Evolutionary conservation across 2,888 invertebrate genomes (phyloP), one percentile per base, ranked within the genome.

Genomic region (Volucella bombylans): DNA sequence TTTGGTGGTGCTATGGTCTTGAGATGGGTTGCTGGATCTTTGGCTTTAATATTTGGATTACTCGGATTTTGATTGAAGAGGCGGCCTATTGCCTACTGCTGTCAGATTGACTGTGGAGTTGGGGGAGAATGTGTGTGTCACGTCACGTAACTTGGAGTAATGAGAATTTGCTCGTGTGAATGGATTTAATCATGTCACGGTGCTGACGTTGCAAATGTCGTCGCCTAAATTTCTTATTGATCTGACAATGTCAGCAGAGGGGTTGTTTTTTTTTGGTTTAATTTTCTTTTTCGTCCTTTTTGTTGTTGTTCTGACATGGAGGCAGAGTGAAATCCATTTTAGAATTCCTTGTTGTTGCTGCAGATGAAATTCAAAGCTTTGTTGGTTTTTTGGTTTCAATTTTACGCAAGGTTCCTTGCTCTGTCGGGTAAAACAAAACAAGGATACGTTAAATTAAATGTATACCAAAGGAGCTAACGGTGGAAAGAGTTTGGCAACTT

Each of bases 171-270:
- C 31, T 55, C 52, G 55, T 45, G 54, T 67, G 67, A 54, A 52
- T 67, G 43, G 67, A 54, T 67, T 45, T 68, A 45, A 54, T 54
- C 68, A 55, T 68, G 38, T 41, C 65, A 67, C 65, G 65, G 49
- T 41, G 68, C 31, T 68, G 68, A 68, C 45, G 68, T 54, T 68
- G 54, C 31, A 68, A 55, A 55, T 68, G 18, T 18, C 52, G 52
- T 39, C 43, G 39, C n/a, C 18, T 49, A 64, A 49, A 49, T 65
- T 65, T 50, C 50, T 50, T 65, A 65, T 65, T 65, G 65, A 52
- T 65, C 12, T 12, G 8, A n/a, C 31, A 55, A 55, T 23, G 31
- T 55, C 38, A 38, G 38, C 55, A 31, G n/a, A 15, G 15, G 54
- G 11, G 8, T 18, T 12, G 9, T 52, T 49, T 39, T 50, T 52